Evolutionary conservation across 1,140 invertebrate genomes (phyloP).

Genomic region (Linepithema humile): DNA sequence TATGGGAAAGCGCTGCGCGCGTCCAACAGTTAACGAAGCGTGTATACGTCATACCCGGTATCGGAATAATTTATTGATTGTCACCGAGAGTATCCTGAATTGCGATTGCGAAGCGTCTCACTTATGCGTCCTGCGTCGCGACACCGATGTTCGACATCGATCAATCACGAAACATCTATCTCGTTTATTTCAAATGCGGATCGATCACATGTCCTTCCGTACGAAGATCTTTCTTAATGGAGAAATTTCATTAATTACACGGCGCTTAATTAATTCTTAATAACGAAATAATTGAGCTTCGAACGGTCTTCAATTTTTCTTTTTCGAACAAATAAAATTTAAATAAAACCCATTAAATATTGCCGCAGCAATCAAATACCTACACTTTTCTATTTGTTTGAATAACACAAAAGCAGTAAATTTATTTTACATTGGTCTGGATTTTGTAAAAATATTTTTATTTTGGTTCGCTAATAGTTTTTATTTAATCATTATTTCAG

Average conservation of each 20-base stretch:
- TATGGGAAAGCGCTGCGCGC: constrained; percentile 43
- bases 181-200: not conserved
- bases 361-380: not conserved
- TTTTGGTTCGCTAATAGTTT: not conserved
- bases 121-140: not conserved
- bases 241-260: not conserved
- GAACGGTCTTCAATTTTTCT: constrained; percentile 2
- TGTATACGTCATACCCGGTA: constrained; percentile 24
- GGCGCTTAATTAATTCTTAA: not conserved
- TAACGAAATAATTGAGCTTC: constrained; percentile 6
- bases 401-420: not conserved
- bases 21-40: constrained; percentile 32
- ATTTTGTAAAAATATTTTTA: not conserved
- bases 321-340: not conserved
- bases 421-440: not conserved
- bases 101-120: constrained; percentile 24
- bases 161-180: not conserved
- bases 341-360: not conserved
- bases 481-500: not conserved
- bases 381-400: not conserved
- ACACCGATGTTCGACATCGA: not conserved
- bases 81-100: constrained; percentile 25
- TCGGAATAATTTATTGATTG: constrained; percentile 51
- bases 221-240: not conserved
- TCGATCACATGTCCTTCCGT: not conserved